A percentile compares a stretch with the other conserved stretches of the same genome.
phyloP scores from a whole-genome alignment of 2,113 vertebrate genomes.

The Hystrix cristata region DNA sequence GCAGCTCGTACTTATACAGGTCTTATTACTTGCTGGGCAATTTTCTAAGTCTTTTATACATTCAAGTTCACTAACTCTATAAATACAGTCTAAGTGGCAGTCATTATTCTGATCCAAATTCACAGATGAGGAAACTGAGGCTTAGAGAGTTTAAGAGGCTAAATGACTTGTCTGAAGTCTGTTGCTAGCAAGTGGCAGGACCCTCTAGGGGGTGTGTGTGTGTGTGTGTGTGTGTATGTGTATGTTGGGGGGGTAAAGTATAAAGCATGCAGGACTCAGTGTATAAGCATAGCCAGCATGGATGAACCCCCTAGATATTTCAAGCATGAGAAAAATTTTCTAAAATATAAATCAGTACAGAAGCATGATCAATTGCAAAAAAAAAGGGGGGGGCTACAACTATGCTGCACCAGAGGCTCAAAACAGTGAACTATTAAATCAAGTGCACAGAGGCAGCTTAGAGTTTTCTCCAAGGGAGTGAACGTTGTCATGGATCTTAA shows the following conservation, averaged over 20 bases:
- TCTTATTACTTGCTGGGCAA: not conserved
- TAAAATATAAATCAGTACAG: not conserved
- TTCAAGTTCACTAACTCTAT: not conserved
- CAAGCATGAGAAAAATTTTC: not conserved
- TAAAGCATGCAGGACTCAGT: not conserved
- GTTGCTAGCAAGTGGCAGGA: not conserved
- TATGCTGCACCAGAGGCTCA: not conserved
- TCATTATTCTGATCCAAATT: not conserved
- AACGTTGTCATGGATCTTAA: too few relatives aligned
- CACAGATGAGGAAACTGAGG: constrained; percentile 19
- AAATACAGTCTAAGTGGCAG: not conserved
- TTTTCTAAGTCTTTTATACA: not conserved
- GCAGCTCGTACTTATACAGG: not conserved
- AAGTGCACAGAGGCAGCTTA: not conserved
- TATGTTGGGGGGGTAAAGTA: not conserved
- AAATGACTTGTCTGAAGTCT: not conserved
- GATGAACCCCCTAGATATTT: not conserved
- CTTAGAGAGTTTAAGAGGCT: not conserved
- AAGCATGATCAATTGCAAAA: not conserved
- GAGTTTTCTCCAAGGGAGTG: not conserved
- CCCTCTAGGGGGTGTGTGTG: not conserved
- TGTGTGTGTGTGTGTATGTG: not conserved
- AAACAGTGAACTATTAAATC: not conserved
- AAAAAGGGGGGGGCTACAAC: not conserved
- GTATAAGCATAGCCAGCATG: not conserved